These are phyloP conservation scores for Rutpela maculata DNA, from an alignment of 2,888 invertebrate species.

Conservation along the genomic window DNA sequence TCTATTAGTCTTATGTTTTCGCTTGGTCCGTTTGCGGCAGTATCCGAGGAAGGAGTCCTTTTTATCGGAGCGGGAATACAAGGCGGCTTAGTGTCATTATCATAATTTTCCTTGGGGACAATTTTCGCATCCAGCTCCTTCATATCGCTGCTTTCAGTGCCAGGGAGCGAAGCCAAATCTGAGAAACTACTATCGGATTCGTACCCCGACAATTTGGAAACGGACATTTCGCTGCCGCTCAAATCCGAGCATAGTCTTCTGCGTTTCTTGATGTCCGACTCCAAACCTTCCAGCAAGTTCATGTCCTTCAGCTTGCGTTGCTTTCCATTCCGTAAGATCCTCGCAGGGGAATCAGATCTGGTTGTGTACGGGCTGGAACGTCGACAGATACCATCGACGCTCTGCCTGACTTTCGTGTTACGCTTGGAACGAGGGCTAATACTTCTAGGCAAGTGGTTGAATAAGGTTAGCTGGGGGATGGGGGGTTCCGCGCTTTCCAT, in stretches of 20 bases:
- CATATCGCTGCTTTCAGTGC: conserved; percentile 64
- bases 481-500: conserved; percentile 55
- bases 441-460: conserved; percentile 65
- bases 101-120: conserved; percentile 6
- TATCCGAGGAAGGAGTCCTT: conserved; percentile 53
- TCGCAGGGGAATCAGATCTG: conserved; percentile 77
- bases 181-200: conserved; percentile 81
- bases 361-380: conserved; percentile 78
- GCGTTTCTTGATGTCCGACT: conserved; percentile 74
- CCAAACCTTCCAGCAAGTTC: conserved; percentile 78
- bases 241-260: conserved; percentile 77
- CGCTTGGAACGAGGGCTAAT: conserved; percentile 68
- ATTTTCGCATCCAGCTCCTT: conserved; percentile 47
- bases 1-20: conserved; percentile 58
- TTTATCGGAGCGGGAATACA: conserved; percentile 44
- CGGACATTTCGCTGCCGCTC: conserved; percentile 79
- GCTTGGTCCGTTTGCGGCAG: conserved; percentile 53
- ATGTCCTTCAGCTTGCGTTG: conserved; percentile 79
- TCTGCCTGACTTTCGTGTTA: conserved; percentile 63
- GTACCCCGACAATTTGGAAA: conserved; percentile 79
- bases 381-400: conserved; percentile 61
- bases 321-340: conserved; percentile 81
- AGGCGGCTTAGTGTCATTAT: not conserved
- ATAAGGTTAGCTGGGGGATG: conserved; percentile 55
- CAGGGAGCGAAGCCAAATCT: conserved; percentile 73